A percentile compares a stretch with the other conserved stretches of the same genome.
Conservation (phyloP, 1,140 invertebrate species). For the Periplaneta americana region DNA sequence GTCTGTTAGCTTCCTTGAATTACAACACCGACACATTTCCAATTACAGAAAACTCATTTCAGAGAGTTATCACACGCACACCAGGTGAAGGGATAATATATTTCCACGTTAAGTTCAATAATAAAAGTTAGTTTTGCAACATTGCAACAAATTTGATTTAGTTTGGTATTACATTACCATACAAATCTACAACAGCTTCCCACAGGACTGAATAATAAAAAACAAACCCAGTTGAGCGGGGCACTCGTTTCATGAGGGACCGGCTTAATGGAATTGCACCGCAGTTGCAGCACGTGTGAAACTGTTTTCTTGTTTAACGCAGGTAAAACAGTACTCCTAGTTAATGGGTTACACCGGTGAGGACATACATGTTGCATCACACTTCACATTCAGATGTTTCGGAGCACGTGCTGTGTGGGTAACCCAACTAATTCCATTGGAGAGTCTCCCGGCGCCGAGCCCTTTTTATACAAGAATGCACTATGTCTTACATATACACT, state of each 20-base stretch:
- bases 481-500: background rate
- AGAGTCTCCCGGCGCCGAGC: background rate
- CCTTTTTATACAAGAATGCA: background rate
- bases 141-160: background rate
- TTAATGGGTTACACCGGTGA: background rate
- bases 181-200: no score
- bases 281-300: background rate
- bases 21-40: background rate
- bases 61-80: background rate
- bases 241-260: background rate
- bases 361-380: background rate
- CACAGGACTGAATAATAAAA: background rate
- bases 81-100: background rate
- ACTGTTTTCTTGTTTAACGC: background rate
- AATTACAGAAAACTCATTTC: background rate
- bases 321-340: background rate
- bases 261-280: background rate
- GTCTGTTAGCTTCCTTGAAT: no score
- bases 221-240: background rate
- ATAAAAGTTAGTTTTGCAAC: background rate
- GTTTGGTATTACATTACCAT: background rate
- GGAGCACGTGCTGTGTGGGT: background rate
- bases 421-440: background rate
- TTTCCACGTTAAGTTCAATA: background rate
- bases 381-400: background rate